A percentile compares a stretch with the other conserved stretches of the same genome.
phyloP scores from a whole-genome alignment of 2,113 vertebrate genomes.

The Anarhynchus alexandrinus region DNA sequence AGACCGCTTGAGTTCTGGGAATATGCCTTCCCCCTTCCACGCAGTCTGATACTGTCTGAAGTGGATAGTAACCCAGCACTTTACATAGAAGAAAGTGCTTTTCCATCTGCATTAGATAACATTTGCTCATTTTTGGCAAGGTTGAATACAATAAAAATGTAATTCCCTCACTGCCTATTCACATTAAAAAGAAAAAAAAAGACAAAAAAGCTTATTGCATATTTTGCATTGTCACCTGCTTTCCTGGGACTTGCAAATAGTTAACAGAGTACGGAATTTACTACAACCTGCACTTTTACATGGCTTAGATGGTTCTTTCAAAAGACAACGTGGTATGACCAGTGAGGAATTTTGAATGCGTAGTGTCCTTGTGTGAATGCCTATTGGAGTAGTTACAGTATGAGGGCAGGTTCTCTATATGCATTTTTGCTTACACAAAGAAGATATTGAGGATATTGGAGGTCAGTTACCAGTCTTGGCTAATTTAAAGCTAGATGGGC shows the following conservation, averaged over 20 bases:
- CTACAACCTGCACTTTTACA: not conserved
- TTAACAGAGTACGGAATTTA: not conserved
- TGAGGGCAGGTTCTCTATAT: not conserved
- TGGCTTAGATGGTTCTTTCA: not conserved
- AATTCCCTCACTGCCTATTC: not conserved
- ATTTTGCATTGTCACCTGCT: not conserved
- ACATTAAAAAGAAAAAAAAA: not conserved
- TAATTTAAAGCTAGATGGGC: not conserved
- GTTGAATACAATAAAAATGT: not conserved
- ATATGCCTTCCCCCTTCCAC: not conserved
- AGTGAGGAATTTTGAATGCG: not conserved
- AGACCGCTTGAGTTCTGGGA: not conserved
- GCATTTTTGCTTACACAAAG: not conserved
- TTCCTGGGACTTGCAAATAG: not conserved
- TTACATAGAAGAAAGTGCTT: not conserved
- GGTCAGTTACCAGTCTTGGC: not conserved
- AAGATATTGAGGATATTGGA: not conserved
- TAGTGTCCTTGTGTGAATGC: not conserved
- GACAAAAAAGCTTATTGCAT: not conserved
- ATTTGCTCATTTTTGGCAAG: not conserved
- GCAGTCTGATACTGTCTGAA: not conserved
- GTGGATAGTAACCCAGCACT: not conserved
- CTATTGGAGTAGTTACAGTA: rapidly evolving
- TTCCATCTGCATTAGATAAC: not conserved
- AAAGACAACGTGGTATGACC: not conserved